Base-by-base conservation (phyloP, 1,140 invertebrate species). In the Anastatus disparis region DNA sequence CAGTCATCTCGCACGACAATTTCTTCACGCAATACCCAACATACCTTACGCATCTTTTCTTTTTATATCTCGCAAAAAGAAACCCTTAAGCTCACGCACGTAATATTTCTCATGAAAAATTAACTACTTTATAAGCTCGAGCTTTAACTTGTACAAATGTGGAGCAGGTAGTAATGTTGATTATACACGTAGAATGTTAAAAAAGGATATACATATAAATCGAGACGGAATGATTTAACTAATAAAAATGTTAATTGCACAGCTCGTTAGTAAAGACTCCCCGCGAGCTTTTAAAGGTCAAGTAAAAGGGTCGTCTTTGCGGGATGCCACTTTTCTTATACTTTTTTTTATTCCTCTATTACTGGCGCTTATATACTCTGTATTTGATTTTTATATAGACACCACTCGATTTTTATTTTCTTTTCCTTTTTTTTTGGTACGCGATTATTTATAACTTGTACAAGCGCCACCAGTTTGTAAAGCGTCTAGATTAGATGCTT, bases 161-260 rank as follows among this genome's bases (percentile, higher is more conserved):
- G 20, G 29, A 53, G 31, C 22, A 24, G 8, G 15, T 59, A 17
- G 53, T 52, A 50, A 20, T n/a, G n/a, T n/a, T n/a, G n/a, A n/a
- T n/a, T n/a, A n/a, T n/a, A n/a, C n/a, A n/a, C n/a, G n/a, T n/a
- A n/a, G n/a, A n/a, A n/a, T n/a, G n/a, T n/a, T 29, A 50, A 52
- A 58, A 53, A 50, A 56, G 35, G 48, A 38, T 22, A 52, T 31
- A 73, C n/a, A 31, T 7, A 56, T 35, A 35, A 35, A 35, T n/a
- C n/a, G n/a, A 35, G 10, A 35, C 31, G 31, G 10, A 35, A 6
- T 35, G 52, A 52, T 7, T 15, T 8, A 20, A 20, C 80, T 84
- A 82, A 84, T 84, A 85, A 85, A 86, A 86, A 86, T 85, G 79
- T 85, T 85, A 84, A 85, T 86, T 83, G 82, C 82, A 64, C 76